Conservation (phyloP, 2,113 vertebrate species). For the Puma concolor region DNA sequence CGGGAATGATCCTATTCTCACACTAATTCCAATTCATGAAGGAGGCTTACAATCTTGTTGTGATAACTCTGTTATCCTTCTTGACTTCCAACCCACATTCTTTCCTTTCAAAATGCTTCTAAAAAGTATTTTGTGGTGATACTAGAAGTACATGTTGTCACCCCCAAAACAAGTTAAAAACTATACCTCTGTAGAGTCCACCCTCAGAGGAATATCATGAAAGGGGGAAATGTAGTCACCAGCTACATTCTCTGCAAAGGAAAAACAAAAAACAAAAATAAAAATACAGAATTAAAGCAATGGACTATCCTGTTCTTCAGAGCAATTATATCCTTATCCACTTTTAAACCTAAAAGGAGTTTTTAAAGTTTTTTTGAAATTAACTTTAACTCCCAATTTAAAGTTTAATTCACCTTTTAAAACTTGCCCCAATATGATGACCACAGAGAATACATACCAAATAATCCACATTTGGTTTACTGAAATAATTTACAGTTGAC, state of each 20-base stretch:
- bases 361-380: not conserved
- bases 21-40: not conserved
- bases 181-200: constrained; percentile 87
- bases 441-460: not conserved
- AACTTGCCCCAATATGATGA: not conserved
- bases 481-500: not conserved
- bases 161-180: constrained; percentile 20
- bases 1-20: not conserved
- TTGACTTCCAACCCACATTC: not conserved
- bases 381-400: not conserved
- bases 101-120: not conserved
- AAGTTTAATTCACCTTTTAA: constrained; percentile 26
- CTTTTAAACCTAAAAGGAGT: not conserved
- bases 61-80: not conserved
- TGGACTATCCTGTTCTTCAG: not conserved
- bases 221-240: constrained; percentile 97
- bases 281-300: not conserved
- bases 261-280: constrained; percentile 11
- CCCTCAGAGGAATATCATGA: constrained; percentile 95
- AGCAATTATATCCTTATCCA: not conserved
- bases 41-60: not conserved
- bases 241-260: constrained; percentile 90
- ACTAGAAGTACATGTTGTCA: not conserved
- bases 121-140: not conserved
- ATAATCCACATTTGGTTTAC: not conserved